Percentiles rank a stretch among this genome's conserved stretches.
Evolutionary conservation across 1,140 invertebrate species (phyloP).

Genomic region (Chelonus insularis): DNA sequence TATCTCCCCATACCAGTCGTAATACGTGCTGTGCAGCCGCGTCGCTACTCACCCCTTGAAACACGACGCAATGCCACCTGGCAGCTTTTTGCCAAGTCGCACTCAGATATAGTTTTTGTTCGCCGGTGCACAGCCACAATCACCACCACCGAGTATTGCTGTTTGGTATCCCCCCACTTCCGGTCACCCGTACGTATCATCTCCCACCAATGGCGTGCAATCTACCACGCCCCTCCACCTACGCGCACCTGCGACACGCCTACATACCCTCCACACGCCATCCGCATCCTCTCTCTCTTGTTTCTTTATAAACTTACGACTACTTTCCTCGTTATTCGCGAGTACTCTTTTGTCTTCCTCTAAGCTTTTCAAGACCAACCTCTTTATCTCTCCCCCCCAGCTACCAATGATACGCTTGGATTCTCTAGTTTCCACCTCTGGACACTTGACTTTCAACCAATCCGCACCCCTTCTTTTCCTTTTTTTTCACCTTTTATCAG

Average conservation of each 20-base stretch:
- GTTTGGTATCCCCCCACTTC: conserved; percentile 28
- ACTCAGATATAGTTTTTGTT: conserved; percentile 16
- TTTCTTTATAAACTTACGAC: not conserved
- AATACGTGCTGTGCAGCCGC: conserved; percentile 2
- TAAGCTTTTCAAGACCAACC: not conserved
- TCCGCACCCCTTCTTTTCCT: conserved; percentile 7
- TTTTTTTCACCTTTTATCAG: too few relatives aligned
- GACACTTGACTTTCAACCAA: conserved; percentile 5
- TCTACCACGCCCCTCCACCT: conserved; percentile 34
- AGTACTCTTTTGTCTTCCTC: not conserved
- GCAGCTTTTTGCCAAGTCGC: conserved; percentile 51
- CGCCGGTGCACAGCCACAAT: not conserved
- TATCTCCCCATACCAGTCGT: not conserved
- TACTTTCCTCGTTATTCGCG: not conserved
- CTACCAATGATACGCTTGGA: not conserved
- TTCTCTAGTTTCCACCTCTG: not conserved
- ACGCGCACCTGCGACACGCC: conserved; percentile 39
- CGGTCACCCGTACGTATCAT: conserved; percentile 13
- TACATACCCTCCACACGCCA: conserved; percentile 9
- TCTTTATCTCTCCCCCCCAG: not conserved
- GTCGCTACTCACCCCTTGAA: conserved; percentile 46
- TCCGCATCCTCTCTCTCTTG: not conserved
- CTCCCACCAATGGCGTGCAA: conserved; percentile 25
- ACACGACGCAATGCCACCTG: conserved; percentile 58
- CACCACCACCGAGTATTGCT: not conserved